Conservation (phyloP, 1,140 invertebrate species). For the Drosophila mayri region DNA sequence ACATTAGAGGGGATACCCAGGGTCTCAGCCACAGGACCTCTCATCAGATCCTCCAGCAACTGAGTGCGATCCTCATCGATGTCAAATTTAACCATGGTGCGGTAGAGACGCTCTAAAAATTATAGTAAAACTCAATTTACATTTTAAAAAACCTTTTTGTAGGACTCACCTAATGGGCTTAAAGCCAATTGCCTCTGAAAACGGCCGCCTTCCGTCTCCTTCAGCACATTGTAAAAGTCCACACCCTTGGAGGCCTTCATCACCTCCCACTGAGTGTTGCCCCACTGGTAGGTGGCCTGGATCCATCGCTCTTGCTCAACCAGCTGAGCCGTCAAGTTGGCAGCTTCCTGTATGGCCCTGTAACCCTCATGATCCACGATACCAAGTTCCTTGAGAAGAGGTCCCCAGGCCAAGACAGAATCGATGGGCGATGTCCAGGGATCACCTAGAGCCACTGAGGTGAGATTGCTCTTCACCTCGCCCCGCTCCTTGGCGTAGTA, state of each 20-base stretch:
- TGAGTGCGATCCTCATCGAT: slow-evolving; percentile 72
- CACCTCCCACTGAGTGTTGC: slow-evolving; percentile 87
- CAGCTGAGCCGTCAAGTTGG: slow-evolving; percentile 86
- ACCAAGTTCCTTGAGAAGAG: slow-evolving; percentile 86
- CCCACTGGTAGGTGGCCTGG: slow-evolving; percentile 89
- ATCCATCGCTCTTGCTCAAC: slow-evolving; percentile 86
- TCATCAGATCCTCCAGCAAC: slow-evolving; percentile 88
- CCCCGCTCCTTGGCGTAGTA: slow-evolving; percentile 88
- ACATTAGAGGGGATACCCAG: slow-evolving; percentile 88
- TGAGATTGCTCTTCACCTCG: slow-evolving; percentile 89
- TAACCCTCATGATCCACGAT: slow-evolving; percentile 88
- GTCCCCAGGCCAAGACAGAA: slow-evolving; percentile 92
- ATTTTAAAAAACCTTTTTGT: accelerated
- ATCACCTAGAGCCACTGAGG: slow-evolving; percentile 92
- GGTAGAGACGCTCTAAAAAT: slow-evolving; percentile 60
- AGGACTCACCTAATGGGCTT: slow-evolving; percentile 27
- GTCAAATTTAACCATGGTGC: slow-evolving; percentile 67
- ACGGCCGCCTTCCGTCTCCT: slow-evolving; percentile 54
- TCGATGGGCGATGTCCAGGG: slow-evolving; percentile 95
- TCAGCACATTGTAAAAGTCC: slow-evolving; percentile 93
- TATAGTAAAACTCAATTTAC: not conserved
- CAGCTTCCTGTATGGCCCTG: slow-evolving; percentile 85
- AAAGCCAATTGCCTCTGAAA: slow-evolving; percentile 68
- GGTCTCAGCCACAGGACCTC: slow-evolving; percentile 88
- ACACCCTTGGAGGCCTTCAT: slow-evolving; percentile 87